A percentile compares a stretch with the other conserved stretches of the same genome.
Evolutionary conservation across 2,113 vertebrate species (phyloP).

Genomic region (Chaetodon auriga): DNA sequence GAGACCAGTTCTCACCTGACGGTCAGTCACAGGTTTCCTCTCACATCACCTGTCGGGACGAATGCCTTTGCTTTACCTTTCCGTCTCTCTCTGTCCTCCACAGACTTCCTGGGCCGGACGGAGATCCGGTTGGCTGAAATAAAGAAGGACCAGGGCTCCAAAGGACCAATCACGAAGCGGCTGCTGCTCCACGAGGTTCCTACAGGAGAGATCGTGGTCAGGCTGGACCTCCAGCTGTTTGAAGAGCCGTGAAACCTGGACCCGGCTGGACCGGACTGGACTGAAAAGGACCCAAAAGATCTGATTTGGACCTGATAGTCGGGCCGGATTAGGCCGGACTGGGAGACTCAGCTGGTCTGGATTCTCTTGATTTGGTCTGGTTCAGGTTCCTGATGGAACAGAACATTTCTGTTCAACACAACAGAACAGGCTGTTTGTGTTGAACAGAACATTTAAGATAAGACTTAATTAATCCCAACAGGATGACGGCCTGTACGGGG

Average conservation of each 20-base stretch:
- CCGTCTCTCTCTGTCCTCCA: not conserved
- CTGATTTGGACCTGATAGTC: conserved; percentile 7
- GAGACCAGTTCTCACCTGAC: conserved; percentile 98
- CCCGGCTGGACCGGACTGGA: not conserved
- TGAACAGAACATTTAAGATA: no score
- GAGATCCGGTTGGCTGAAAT: conserved; percentile 99
- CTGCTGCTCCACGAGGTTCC: conserved; percentile 97
- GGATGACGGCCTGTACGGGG: no score
- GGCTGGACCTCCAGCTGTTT: conserved; percentile 96
- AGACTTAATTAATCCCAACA: no score
- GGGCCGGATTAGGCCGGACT: conserved; percentile 37
- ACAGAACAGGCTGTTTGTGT: no score
- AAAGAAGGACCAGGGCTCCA: conserved; percentile 99
- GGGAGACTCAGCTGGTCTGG: conserved; percentile 1
- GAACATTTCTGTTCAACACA: no score
- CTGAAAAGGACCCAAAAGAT: not conserved
- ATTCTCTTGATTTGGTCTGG: not conserved
- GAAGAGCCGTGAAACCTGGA: conserved; percentile 89
- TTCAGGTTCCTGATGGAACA: not conserved
- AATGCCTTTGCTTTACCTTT: not conserved
- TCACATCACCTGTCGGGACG: not conserved
- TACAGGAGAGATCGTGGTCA: conserved; percentile 98
- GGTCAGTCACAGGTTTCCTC: conserved; percentile 81
- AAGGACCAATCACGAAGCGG: conserved; percentile 97
- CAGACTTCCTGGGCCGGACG: conserved; percentile 97